Evolutionary conservation across 1,140 invertebrate species (phyloP).

Genomic region (Cyclargus thomasi): DNA sequence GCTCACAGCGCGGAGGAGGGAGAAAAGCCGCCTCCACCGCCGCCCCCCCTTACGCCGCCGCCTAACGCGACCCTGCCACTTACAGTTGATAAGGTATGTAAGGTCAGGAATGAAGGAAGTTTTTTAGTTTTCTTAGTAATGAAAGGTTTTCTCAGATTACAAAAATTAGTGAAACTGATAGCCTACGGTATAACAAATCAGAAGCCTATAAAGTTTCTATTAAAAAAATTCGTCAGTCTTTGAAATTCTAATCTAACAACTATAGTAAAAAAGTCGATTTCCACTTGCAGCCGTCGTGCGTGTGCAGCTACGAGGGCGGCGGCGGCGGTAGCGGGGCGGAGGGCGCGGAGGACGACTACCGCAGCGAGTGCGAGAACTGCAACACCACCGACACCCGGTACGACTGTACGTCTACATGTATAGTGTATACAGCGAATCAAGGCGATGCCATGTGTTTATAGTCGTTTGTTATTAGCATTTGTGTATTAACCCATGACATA

Average conservation of each 20-base stretch:
- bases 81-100: constrained; percentile 54
- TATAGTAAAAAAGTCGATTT: too few relatives aligned
- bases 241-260: too few relatives aligned
- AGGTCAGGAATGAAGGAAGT: not conserved
- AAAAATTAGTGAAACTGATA: too few relatives aligned
- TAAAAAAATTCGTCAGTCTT: too few relatives aligned
- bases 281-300: constrained; percentile 61
- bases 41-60: constrained; percentile 21
- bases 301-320: constrained; percentile 61
- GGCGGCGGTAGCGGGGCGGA: constrained; percentile 45
- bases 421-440: too few relatives aligned
- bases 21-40: not conserved
- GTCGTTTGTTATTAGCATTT: too few relatives aligned
- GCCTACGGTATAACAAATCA: too few relatives aligned
- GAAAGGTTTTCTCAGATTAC: too few relatives aligned
- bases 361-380: constrained; percentile 89
- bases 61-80: constrained; percentile 44
- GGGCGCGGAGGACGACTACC: constrained; percentile 83
- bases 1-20: constrained; percentile 43
- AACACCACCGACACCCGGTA: constrained; percentile 80
- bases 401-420: not conserved
- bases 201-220: too few relatives aligned
- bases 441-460: too few relatives aligned
- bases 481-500: too few relatives aligned
- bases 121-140: too few relatives aligned